A percentile compares a stretch with the other conserved stretches of the same genome.
These are phyloP conservation scores for Eurypyga helias DNA, from an alignment of 2,113 vertebrate species.

Conservation along the genomic window DNA sequence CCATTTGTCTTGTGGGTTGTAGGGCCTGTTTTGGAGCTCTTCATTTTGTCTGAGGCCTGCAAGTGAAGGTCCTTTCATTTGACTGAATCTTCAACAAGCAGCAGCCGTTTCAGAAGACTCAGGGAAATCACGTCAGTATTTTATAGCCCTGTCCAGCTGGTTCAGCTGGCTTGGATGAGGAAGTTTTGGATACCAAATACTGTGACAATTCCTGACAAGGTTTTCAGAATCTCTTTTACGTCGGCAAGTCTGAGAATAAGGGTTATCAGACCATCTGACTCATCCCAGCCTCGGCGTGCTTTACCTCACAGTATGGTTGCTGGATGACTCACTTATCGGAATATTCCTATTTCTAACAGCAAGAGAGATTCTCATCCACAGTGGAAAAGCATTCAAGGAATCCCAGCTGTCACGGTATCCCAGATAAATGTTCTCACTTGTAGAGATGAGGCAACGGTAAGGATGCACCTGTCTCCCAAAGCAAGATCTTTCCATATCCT, in stretches of 20 bases:
- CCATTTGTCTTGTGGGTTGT: not conserved
- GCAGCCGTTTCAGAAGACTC: not conserved
- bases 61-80: not conserved
- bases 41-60: not conserved
- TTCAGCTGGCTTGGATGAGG: not conserved
- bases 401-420: not conserved
- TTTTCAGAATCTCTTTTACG: conserved; percentile 30
- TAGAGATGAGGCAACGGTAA: not conserved
- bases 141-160: not conserved
- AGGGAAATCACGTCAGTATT: not conserved
- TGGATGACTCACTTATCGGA: conserved; percentile 30
- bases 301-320: conserved; percentile 39
- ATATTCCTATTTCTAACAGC: conserved; percentile 37
- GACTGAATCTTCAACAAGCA: not conserved
- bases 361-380: not conserved
- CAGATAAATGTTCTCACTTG: not conserved
- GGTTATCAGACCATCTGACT: conserved; percentile 48
- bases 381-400: conserved; percentile 51
- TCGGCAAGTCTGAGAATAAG: conserved; percentile 31
- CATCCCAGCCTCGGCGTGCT: not conserved
- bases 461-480: not conserved
- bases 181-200: not conserved
- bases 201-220: not conserved
- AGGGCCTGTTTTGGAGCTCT: not conserved
- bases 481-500: not conserved